These are phyloP conservation scores for Ormyrus rosae DNA, from an alignment of 2,888 invertebrate genomes.

Conservation along the genomic window DNA sequence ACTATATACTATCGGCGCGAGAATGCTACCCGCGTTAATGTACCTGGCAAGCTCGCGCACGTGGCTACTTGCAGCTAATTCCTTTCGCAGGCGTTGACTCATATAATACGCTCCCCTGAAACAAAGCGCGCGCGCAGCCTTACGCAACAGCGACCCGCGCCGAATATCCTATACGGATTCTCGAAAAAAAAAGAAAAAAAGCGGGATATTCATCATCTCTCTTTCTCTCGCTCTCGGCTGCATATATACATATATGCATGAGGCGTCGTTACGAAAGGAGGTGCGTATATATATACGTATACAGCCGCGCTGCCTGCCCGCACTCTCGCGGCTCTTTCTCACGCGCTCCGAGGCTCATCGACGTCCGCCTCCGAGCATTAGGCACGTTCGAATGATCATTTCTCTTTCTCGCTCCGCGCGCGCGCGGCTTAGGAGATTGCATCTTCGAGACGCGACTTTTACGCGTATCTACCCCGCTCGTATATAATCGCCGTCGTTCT, in stretches of 20 bases:
- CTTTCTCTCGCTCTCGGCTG: slow-evolving; percentile 1
- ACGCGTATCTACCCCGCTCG: no score
- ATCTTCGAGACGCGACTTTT: background rate
- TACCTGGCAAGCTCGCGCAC: no score
- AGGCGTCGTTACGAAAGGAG: slow-evolving; percentile 27
- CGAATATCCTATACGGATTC: no score
- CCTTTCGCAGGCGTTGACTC: no score
- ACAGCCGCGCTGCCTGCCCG: background rate
- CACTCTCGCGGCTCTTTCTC: slow-evolving; percentile 20
- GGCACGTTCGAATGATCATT: slow-evolving; percentile 41
- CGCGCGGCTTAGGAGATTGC: background rate
- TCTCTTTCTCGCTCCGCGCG: background rate
- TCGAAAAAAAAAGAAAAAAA: background rate
- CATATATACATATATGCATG: slow-evolving; percentile 27
- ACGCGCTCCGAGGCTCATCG: slow-evolving; percentile 6
- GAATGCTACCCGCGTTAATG: no score
- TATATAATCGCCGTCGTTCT: no score
- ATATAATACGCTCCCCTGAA: no score
- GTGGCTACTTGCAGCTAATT: no score
- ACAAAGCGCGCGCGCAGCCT: no score
- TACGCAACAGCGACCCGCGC: no score
- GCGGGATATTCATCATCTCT: background rate
- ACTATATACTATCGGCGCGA: no score
- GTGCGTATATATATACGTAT: background rate
- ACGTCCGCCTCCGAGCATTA: slow-evolving; percentile 22